Evolutionary conservation across 2,888 invertebrate genomes (phyloP), one percentile per base, ranked within the genome.

Genomic region (Macrosoma leucophasiata): DNA sequence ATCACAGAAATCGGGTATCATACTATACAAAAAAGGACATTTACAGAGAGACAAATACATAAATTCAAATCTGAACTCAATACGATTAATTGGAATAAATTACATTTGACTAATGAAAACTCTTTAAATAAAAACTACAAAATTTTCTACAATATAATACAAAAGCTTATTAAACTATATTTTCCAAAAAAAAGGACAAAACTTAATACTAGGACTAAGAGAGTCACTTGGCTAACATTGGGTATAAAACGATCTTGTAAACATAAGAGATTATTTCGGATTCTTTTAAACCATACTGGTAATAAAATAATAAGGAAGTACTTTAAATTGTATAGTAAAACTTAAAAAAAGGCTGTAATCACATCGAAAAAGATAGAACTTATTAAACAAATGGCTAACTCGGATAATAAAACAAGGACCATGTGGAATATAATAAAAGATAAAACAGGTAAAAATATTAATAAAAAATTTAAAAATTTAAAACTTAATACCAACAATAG

Each of bases 81-180:
- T n/a, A n/a, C n/a, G n/a, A n/a, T n/a, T n/a, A n/a, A n/a, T n/a
- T n/a, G n/a, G n/a, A n/a, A n/a, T n/a, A n/a, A n/a, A n/a, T n/a
- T n/a, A n/a, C n/a, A n/a, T n/a, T n/a, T n/a, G n/a, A n/a, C n/a
- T n/a, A n/a, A n/a, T n/a, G n/a, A n/a, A 1, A 36, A 42, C 2
- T 29, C 29, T 23, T 26, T 42, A 8, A 34, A 42, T 15, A 21
- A 35, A 34, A 46, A 42, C 12, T 46, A 35, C 11, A 11, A 24
- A 3, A 13, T 18, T 7, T 40, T 38, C 20, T 5, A 25, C 12
- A 10, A 24, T 4, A 26, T n/a, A 9, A 5, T 38, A 20, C 7
- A 17, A 13, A 5, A 17, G 9, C 25, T 25, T 12, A 9, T 43
- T 8, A 25, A 40, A 12, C 21, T 13, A 15, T 27, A 21, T 18